Base-by-base conservation (phyloP, 2,797 vertebrate species). In the Acanthopagrus latus region DNA sequence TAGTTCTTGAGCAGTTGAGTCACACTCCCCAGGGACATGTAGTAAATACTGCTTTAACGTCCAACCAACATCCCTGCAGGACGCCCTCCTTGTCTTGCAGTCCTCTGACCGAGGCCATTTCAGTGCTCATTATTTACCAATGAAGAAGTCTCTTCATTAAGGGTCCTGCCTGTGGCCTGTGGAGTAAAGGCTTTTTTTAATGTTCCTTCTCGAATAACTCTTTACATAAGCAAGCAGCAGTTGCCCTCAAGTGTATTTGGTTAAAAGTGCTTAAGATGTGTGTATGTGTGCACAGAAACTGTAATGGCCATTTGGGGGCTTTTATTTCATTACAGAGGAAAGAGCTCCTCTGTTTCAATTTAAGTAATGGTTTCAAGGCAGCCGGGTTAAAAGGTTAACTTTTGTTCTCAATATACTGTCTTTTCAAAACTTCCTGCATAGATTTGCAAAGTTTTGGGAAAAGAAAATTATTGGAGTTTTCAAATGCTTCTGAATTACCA, bases 121-220 rank as follows among this genome's bases (percentile, higher is more conserved):
- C 79, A 82, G 77, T 88, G 82, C 89, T 92, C 87, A 91, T 94
- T 95, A 94, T 86, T 93, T 90, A 83, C 86, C 76, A 83, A 79
- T 65, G 77, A 87, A 90, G 82, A 86, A 80, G 78, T 80, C 64
- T 88, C 89, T 94, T 94, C 92, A 91, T 94, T 94, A 94, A 88
- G 84, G 38, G 78, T 86, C 38, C 81, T 85, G 85, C 88, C 86
- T 72, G 81, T 93, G 76, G 90, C 92, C 82, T 76, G 76, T 90
- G 83, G 85, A 90, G 81, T 55, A 78, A 65, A 88, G 73, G 65
- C 60, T 82, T 84, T 74, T 93, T 90, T 91, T 84, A 86, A 90
- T 87, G 85, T 68, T 66, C 59, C 60, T 66, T 88, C 64, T 87
- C 64, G 62, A 67, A 78, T 81, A 83, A 84, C 67, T 87, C 78